Evolutionary conservation across 2,888 invertebrate genomes (phyloP).

Genomic region (Lasioglossum oenotherae): DNA sequence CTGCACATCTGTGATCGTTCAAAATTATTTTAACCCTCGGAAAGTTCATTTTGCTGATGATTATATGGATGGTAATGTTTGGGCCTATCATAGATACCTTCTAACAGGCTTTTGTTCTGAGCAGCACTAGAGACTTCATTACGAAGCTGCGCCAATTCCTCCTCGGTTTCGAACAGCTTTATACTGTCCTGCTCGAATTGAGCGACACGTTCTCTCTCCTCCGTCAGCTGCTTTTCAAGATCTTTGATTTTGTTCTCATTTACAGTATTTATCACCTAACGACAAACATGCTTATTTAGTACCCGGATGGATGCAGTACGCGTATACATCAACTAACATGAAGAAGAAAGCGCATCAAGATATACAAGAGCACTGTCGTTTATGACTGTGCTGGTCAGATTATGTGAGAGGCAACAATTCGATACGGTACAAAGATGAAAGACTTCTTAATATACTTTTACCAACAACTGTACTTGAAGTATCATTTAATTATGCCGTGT

Average conservation of each 20-base stretch:
- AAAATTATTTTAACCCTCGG: neutral
- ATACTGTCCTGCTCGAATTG: conserved; percentile 86
- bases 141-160: conserved; percentile 87
- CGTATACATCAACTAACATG: conserved; percentile 26
- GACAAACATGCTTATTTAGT: conserved; percentile 64
- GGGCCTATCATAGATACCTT: conserved; percentile 62
- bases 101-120: conserved; percentile 63
- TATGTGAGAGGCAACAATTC: conserved; percentile 10
- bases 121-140: conserved; percentile 85
- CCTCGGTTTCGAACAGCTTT: conserved; percentile 88
- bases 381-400: conserved; percentile 24
- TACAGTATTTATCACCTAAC: conserved; percentile 84
- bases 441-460: conserved; percentile 27
- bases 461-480: conserved; percentile 32
- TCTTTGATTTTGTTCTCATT: conserved; percentile 85
- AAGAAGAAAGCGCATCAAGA: conserved; percentile 49
- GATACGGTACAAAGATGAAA: conserved; percentile 34
- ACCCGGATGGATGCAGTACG: neutral
- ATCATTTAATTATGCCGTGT: conserved; percentile 53
- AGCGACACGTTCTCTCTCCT: conserved; percentile 84
- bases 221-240: conserved; percentile 84
- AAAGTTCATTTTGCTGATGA: neutral
- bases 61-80: neutral
- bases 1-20: conserved; percentile 70
- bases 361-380: conserved; percentile 27